phyloP scores from a whole-genome alignment of 2,113 vertebrate species.

The Ophthalmotilapia sp. region DNA sequence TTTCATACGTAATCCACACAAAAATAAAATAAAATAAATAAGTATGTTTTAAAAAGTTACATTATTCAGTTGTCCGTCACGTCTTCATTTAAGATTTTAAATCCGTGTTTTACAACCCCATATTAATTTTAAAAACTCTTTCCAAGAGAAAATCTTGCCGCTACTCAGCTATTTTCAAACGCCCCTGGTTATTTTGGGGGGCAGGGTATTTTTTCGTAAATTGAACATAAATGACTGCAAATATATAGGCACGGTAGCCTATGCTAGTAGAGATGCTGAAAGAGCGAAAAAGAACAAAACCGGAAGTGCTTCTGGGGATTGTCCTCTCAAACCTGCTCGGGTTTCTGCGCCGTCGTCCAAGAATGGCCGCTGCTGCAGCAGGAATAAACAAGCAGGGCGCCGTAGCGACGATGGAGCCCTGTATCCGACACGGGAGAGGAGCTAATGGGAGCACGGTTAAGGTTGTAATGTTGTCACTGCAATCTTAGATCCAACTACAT shows the following conservation, averaged over 20 bases:
- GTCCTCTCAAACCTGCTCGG: neutral
- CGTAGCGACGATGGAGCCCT: slow-evolving; percentile 66
- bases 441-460: slow-evolving; percentile 74
- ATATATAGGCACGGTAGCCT: neutral
- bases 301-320: slow-evolving; percentile 26
- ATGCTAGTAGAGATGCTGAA: neutral
- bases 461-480: slow-evolving; percentile 63
- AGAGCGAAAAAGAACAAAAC: slow-evolving; percentile 3
- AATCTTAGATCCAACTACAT: no score
- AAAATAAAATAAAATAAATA: neutral
- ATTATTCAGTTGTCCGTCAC: neutral
- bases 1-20: neutral
- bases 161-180: neutral
- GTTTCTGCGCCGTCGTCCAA: slow-evolving; percentile 28
- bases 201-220: neutral
- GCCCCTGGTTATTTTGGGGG: neutral
- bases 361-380: slow-evolving; percentile 79
- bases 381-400: slow-evolving; percentile 81
- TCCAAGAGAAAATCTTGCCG: neutral
- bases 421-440: slow-evolving; percentile 70
- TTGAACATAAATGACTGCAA: neutral
- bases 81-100: neutral
- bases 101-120: neutral
- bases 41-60: neutral
- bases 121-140: neutral